phyloP scores from a whole-genome alignment of 2,797 vertebrate genomes.

The Anguilla pacifica region DNA sequence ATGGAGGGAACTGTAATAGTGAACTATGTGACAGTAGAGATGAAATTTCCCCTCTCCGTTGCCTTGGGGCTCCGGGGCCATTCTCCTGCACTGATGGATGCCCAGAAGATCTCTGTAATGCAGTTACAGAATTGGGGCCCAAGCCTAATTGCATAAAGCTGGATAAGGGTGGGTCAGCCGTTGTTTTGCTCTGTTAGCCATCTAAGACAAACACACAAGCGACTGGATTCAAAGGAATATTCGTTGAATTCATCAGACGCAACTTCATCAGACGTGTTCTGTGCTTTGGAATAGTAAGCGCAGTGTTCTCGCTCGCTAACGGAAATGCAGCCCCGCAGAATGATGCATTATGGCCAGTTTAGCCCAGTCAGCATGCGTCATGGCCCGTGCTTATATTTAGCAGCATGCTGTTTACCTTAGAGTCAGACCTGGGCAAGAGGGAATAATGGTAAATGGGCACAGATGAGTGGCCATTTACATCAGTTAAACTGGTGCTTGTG shows the following conservation, averaged over 20 bases:
- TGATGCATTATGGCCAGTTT: background rate
- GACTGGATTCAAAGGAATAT: constrained; percentile 54
- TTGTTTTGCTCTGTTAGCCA: constrained; percentile 62
- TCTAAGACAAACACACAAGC: constrained; percentile 71
- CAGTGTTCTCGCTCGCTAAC: background rate
- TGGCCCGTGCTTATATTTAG: background rate
- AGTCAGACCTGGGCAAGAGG: background rate
- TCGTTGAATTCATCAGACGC: background rate
- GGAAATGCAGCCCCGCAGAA: background rate
- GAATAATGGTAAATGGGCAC: background rate
- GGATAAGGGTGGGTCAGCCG: constrained; percentile 46
- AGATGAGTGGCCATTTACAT: background rate
- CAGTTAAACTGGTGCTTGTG: background rate
- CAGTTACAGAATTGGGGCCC: constrained; percentile 57
- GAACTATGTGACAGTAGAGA: background rate
- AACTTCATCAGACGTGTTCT: background rate
- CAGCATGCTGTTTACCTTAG: background rate
- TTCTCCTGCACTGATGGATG: constrained; percentile 58
- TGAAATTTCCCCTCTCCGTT: constrained; percentile 30
- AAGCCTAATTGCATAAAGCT: constrained; percentile 67
- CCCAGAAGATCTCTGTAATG: constrained; percentile 59
- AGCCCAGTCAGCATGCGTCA: background rate
- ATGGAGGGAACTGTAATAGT: background rate
- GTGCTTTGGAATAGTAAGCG: background rate
- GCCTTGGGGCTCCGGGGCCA: constrained; percentile 46